Base-by-base conservation (phyloP, 2,888 invertebrate genomes). In the Platycnemis pennipes region DNA sequence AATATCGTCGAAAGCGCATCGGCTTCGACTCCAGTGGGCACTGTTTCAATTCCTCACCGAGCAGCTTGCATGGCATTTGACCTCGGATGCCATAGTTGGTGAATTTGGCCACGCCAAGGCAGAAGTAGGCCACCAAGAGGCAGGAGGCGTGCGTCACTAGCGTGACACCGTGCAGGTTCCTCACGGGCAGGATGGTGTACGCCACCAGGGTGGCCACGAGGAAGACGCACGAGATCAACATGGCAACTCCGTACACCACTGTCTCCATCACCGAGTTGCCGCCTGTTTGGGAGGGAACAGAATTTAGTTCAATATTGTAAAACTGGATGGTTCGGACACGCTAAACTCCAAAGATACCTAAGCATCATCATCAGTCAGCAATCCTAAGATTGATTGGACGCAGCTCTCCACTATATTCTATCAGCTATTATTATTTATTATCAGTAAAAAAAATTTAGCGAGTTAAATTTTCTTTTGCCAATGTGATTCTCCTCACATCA, bases 101-200 rank as follows among this genome's bases (percentile, higher is more conserved):
- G 95, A 97, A 96, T 96, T 97, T 97, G 2, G 97, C 97, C 86
- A 97, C 95, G 0, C 97, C 97, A 56, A 98, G 97, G 95, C 97
- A 97, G 94, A 97, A 95, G 96, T 97, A 98, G 0, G 98, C 98
- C n/a, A 97, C 95, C 94, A 98, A 96, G 95, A 98, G 97, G 96
- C 97, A 97, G 95, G 97, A 96, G 63, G 98, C 97, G 95, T 98
- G 97, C 95, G 98, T 98, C 96, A 98, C 98, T 88, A 98, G 96
- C 26, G 98, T 98, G 95, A 97, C 97, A 0, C 98, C 98, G 95
- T 98, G 98, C 37, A 98, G 96, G 96, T 98, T 98, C 94, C 97
- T 97, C 94, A 98, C 97, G 0, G 98, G 97, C 94, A 98, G 96
- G 7, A 97, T 97, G 88, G 97, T 96, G 96, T 98, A 98, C 49